These are phyloP conservation scores for Florisuga fusca DNA, from an alignment of 2,797 vertebrate species.

Conservation along the genomic window DNA sequence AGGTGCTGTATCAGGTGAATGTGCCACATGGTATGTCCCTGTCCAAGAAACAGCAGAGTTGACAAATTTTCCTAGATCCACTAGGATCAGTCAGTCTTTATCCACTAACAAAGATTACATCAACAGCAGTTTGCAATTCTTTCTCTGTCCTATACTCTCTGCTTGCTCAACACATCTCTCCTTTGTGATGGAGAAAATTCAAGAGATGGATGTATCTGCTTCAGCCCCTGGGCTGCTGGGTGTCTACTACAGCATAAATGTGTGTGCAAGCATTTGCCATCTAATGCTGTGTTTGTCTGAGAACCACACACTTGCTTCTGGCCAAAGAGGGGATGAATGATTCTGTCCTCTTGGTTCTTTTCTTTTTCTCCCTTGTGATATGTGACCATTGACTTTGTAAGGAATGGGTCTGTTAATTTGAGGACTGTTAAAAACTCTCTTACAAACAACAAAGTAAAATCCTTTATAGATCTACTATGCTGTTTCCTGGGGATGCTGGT, in stretches of 20 bases:
- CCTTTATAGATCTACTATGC: neutral
- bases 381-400: neutral
- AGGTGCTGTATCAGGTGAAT: neutral
- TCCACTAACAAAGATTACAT: neutral
- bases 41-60: neutral
- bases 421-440: neutral
- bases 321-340: neutral
- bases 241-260: neutral
- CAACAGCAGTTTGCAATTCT: neutral
- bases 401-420: neutral
- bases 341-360: neutral
- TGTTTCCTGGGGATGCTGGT: neutral
- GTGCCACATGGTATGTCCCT: neutral
- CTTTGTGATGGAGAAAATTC: neutral
- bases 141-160: neutral
- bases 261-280: neutral
- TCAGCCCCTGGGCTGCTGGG: neutral
- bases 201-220: neutral
- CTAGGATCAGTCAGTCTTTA: neutral
- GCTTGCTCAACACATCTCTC: neutral
- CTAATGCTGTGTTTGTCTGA: neutral
- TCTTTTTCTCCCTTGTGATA: neutral
- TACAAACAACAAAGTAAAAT: neutral
- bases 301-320: neutral
- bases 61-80: neutral